These are phyloP conservation scores for Melipona quadrifasciata DNA, from an alignment of 1,140 invertebrate genomes.

Conservation along the genomic window DNA sequence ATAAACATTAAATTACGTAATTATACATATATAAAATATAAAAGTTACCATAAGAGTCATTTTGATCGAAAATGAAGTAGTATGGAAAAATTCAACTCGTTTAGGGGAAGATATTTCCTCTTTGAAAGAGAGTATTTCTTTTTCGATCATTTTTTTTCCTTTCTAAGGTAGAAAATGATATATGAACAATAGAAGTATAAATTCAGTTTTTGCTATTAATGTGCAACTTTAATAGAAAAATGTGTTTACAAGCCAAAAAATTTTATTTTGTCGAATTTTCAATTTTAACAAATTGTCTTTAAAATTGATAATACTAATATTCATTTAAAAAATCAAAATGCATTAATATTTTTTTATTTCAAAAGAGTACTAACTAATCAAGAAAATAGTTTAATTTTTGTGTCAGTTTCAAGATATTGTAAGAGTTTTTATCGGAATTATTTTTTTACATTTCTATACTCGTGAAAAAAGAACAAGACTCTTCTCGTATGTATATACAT, in stretches of 20 bases:
- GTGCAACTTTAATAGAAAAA: too few relatives aligned
- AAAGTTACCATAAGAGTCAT: background rate
- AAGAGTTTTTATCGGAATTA: slow-evolving; percentile 38
- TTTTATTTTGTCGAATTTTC: background rate
- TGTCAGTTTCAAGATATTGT: slow-evolving; percentile 9
- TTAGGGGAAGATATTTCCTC: background rate
- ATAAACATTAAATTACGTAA: background rate
- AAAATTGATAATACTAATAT: background rate
- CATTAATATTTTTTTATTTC: slow-evolving; percentile 18
- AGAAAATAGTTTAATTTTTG: slow-evolving; percentile 21
- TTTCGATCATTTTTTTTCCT: background rate
- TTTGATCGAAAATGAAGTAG: background rate
- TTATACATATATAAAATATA: background rate
- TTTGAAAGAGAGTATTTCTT: background rate
- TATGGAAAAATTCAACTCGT: too few relatives aligned
- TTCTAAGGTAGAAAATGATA: background rate
- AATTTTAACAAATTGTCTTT: background rate
- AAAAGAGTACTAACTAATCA: background rate
- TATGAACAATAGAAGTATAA: background rate
- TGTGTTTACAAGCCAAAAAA: background rate
- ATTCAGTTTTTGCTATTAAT: background rate
- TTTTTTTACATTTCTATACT: slow-evolving; percentile 47
- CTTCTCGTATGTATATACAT: slow-evolving; percentile 42
- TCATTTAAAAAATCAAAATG: background rate
- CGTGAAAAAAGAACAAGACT: slow-evolving; percentile 30